Conservation (phyloP, 1,140 invertebrate genomes). For the Leucophenga varia region DNA sequence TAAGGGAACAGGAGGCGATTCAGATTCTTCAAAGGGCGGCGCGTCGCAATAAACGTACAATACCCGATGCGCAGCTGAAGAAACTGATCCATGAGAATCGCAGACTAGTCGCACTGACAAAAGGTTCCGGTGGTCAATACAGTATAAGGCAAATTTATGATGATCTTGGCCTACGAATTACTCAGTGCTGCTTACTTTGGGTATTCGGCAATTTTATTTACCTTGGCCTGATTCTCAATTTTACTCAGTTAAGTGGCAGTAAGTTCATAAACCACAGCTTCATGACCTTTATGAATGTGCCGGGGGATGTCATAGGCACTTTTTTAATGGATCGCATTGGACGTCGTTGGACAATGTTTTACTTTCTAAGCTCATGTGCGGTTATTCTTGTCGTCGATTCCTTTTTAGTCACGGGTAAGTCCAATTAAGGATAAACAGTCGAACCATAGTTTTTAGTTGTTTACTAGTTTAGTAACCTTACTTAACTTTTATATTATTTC, state of each 20-base stretch:
- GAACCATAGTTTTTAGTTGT: too few species aligned
- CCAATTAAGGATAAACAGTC: constrained; percentile 18
- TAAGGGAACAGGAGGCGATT: constrained; percentile 63
- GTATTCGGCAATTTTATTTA: constrained; percentile 69
- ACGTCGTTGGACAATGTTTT: constrained; percentile 61
- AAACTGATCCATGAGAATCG: constrained; percentile 39
- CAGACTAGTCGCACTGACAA: constrained; percentile 16
- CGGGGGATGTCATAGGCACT: constrained; percentile 66
- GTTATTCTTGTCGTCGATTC: constrained; percentile 32
- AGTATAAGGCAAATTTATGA: constrained; percentile 59
- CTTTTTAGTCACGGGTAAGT: constrained; percentile 12
- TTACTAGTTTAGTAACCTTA: too few species aligned
- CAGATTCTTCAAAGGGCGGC: constrained; percentile 64
- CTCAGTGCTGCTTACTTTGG: constrained; percentile 67
- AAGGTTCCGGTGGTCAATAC: constrained; percentile 45
- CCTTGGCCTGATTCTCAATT: constrained; percentile 76
- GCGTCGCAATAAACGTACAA: constrained; percentile 64
- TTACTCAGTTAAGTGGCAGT: constrained; percentile 69
- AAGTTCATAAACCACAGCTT: constrained; percentile 69
- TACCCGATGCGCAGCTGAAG: constrained; percentile 59
- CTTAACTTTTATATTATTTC: too few species aligned
- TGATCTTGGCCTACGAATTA: constrained; percentile 62
- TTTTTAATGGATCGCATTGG: constrained; percentile 64
- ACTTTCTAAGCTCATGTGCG: constrained; percentile 61
- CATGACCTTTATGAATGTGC: constrained; percentile 67